Percentiles rank a stretch among this genome's conserved stretches.
phyloP scores from a whole-genome alignment of 2,888 invertebrate species.

The Synanthedon myopaeformis region DNA sequence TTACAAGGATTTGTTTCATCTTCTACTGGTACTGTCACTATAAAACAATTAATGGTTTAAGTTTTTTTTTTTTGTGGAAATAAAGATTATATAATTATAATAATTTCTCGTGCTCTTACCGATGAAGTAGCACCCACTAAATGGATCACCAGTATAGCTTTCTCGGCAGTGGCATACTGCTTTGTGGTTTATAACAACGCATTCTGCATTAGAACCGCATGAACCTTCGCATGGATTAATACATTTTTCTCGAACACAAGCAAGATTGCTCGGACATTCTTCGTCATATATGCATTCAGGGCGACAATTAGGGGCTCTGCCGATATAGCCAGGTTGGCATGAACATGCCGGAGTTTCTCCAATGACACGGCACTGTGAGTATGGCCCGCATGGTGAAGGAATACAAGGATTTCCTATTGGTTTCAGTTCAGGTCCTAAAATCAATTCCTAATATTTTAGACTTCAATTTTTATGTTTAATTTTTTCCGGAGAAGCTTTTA shows the following conservation, averaged over 20 bases:
- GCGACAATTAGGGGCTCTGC: conserved; percentile 86
- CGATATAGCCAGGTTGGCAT: conserved; percentile 82
- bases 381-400: conserved; percentile 87
- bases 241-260: conserved; percentile 86
- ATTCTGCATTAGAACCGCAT: conserved; percentile 83
- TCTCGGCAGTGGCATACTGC: conserved; percentile 85
- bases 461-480: background rate
- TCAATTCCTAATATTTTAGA: conserved; percentile 1
- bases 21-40: conserved; percentile 72
- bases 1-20: conserved; percentile 82
- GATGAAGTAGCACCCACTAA: conserved; percentile 76
- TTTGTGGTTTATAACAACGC: conserved; percentile 85
- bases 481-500: background rate
- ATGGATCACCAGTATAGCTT: conserved; percentile 88
- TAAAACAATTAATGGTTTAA: too few species aligned
- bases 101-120: conserved; percentile 27
- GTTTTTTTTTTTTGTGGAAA: background rate
- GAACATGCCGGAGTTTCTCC: conserved; percentile 85
- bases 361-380: conserved; percentile 83
- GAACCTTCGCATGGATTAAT: conserved; percentile 87
- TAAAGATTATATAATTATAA: too few species aligned
- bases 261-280: conserved; percentile 86
- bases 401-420: conserved; percentile 80
- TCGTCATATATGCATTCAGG: conserved; percentile 88
- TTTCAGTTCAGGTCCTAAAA: conserved; percentile 66